These are phyloP conservation scores for Engraulis encrasicolus DNA, from an alignment of 2,113 vertebrate genomes.

Conservation along the genomic window DNA sequence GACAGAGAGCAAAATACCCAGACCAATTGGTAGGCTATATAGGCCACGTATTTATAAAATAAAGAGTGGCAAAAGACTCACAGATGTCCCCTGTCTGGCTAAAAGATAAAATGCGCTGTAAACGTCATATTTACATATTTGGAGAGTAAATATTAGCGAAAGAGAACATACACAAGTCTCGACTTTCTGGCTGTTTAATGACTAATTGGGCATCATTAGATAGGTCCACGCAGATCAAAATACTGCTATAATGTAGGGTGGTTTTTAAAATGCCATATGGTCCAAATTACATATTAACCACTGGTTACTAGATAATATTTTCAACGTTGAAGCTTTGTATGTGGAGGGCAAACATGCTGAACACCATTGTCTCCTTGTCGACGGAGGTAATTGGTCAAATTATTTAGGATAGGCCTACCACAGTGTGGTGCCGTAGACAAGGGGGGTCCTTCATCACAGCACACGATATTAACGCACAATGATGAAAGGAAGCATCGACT, in stretches of 20 bases:
- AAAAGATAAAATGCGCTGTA: constrained; percentile 84
- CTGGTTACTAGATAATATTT: constrained; percentile 68
- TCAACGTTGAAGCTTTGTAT: constrained; percentile 60
- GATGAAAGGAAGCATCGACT: constrained; percentile 44
- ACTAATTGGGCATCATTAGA: constrained; percentile 95
- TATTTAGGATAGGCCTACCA: constrained; percentile 65
- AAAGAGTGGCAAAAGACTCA: constrained; percentile 71
- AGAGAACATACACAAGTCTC: constrained; percentile 77
- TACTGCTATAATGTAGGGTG: constrained; percentile 76
- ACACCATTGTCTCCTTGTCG: constrained; percentile 78
- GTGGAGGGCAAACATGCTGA: constrained; percentile 62
- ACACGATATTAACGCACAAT: constrained; percentile 49
- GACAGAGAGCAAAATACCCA: constrained; percentile 61
- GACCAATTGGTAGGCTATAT: constrained; percentile 73
- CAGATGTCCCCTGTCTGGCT: constrained; percentile 83
- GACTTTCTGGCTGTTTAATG: constrained; percentile 83
- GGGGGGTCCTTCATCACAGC: constrained; percentile 56
- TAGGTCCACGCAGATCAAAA: constrained; percentile 81
- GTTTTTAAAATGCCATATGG: constrained; percentile 89
- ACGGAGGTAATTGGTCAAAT: constrained; percentile 67
- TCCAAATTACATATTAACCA: constrained; percentile 93
- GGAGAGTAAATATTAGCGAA: constrained; percentile 90
- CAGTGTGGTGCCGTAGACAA: constrained; percentile 44
- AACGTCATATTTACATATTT: constrained; percentile 89
- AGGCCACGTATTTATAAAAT: constrained; percentile 71